These are phyloP conservation scores for Aelia acuminata DNA, from an alignment of 2,888 invertebrate species.

Conservation along the genomic window DNA sequence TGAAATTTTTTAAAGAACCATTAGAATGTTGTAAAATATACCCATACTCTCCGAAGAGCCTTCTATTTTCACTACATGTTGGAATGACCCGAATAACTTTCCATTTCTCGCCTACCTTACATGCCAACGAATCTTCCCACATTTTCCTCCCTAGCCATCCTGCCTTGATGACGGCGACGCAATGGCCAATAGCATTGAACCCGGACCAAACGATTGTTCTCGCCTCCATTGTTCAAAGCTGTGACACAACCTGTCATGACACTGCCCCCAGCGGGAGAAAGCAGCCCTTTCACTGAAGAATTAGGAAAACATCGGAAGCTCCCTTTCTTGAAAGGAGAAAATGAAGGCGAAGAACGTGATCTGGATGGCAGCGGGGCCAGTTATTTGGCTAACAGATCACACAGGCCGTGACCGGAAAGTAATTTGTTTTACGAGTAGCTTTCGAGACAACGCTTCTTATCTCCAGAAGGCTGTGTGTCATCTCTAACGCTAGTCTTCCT, in stretches of 20 bases:
- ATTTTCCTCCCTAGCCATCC: not conserved
- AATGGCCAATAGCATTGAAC: constrained; percentile 15
- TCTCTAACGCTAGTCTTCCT: not conserved
- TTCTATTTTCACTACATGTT: too few relatives aligned
- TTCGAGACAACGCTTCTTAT: not conserved
- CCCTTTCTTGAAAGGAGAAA: not conserved
- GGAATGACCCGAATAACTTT: too few relatives aligned
- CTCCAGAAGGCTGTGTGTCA: not conserved
- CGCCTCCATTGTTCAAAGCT: not conserved
- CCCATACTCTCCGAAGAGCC: too few relatives aligned
- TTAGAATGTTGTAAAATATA: too few relatives aligned
- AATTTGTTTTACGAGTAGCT: constrained; percentile 26
- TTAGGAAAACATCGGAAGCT: constrained; percentile 25
- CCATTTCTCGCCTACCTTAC: not conserved
- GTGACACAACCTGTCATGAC: constrained; percentile 24
- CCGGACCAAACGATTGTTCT: not conserved
- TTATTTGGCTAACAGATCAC: not conserved
- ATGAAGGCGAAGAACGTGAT: not conserved
- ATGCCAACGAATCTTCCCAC: not conserved
- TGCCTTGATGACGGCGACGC: not conserved
- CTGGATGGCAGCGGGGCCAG: constrained; percentile 30
- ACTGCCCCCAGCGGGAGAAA: not conserved
- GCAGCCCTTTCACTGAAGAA: constrained; percentile 35
- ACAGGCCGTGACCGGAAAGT: not conserved
- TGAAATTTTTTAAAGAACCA: too few relatives aligned